Evolutionary conservation across 2,797 vertebrate species (phyloP).

Genomic region (Periparus ater): DNA sequence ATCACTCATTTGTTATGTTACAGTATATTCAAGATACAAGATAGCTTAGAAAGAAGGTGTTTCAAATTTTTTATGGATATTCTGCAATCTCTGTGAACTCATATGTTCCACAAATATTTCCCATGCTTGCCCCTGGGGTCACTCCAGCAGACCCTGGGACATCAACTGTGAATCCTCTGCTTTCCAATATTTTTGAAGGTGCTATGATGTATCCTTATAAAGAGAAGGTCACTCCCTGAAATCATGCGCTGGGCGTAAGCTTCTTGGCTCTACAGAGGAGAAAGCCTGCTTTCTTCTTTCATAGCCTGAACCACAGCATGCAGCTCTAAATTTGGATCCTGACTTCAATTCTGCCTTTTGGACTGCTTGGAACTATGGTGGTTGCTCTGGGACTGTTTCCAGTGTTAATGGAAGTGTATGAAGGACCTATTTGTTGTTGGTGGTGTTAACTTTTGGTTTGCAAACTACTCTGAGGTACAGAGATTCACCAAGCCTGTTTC

Average conservation of each 20-base stretch:
- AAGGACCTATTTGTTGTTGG: constrained; percentile 11
- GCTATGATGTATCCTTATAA: not conserved
- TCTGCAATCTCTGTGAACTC: not conserved
- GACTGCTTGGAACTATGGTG: not conserved
- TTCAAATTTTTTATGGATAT: not conserved
- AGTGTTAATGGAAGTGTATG: constrained; percentile 34
- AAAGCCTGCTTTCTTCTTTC: constrained; percentile 11
- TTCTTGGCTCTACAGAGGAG: not conserved
- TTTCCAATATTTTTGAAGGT: not conserved
- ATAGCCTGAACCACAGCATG: not conserved
- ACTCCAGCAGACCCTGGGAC: not conserved
- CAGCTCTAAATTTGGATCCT: constrained; percentile 41
- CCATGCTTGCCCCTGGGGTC: not conserved
- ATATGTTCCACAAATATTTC: not conserved
- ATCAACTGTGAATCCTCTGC: not conserved
- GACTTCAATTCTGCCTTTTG: constrained; percentile 19
- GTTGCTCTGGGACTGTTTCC: constrained; percentile 20
- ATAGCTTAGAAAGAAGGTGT: not conserved
- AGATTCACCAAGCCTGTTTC: constrained; percentile 3
- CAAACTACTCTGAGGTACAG: not conserved
- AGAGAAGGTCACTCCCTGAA: not conserved
- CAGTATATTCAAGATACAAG: not conserved
- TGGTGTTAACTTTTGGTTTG: constrained; percentile 33
- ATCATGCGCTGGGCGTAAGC: not conserved
- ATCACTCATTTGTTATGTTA: not conserved